Conservation (phyloP, 1,140 invertebrate genomes). For the Macrostomum lignano region DNA sequence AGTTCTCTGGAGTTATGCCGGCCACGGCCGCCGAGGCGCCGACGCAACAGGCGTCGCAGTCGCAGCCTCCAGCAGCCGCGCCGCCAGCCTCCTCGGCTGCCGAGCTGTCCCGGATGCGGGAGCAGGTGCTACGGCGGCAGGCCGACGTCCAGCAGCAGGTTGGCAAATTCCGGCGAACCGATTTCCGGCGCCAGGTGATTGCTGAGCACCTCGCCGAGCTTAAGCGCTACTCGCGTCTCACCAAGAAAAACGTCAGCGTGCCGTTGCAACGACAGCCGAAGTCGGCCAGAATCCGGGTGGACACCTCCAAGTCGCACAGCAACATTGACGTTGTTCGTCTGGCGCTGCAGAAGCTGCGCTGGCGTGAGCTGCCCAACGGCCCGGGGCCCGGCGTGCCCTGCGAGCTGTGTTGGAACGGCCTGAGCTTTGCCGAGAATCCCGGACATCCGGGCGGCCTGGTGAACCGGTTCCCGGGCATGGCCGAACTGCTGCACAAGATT, state of each 20-base stretch:
- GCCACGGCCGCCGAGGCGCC: too few relatives aligned
- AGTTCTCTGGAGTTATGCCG: too few relatives aligned
- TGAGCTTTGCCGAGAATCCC: too few relatives aligned
- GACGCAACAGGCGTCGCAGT: too few relatives aligned
- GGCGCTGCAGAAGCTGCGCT: constrained; percentile 17
- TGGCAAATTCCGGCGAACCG: not conserved
- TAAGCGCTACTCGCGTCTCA: not conserved
- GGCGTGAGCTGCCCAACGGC: constrained; percentile 14
- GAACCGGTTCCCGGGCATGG: constrained; percentile 19
- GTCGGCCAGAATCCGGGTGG: constrained; percentile 20
- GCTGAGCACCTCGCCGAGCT: not conserved
- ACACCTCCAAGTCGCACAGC: constrained; percentile 18
- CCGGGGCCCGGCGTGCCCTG: not conserved
- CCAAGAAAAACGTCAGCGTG: not conserved
- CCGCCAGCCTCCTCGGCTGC: too few relatives aligned
- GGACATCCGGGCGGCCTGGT: too few relatives aligned
- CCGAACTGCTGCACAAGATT: constrained; percentile 29
- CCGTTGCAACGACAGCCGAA: not conserved
- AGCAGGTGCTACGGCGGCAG: too few relatives aligned
- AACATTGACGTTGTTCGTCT: constrained; percentile 18
- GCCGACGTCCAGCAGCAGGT: too few relatives aligned
- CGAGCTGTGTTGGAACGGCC: too few relatives aligned
- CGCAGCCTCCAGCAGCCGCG: too few relatives aligned
- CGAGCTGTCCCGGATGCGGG: too few relatives aligned
- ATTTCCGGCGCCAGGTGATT: not conserved